A percentile compares a stretch with the other conserved stretches of the same genome.
These are phyloP conservation scores for Ditylenchus weischeri DNA, from an alignment of 2,888 invertebrate species.

Conservation along the genomic window DNA sequence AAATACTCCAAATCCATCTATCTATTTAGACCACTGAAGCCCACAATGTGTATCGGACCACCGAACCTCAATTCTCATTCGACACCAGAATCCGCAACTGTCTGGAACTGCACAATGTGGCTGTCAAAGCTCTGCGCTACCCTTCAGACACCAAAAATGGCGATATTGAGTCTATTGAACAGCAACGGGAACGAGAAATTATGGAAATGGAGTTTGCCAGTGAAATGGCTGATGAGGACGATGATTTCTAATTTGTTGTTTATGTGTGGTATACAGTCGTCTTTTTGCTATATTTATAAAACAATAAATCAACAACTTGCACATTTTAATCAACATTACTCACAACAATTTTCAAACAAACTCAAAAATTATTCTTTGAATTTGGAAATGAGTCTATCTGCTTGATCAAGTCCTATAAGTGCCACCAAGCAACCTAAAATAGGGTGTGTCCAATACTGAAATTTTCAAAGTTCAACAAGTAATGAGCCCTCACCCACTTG, in stretches of 20 bases:
- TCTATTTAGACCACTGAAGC: constrained; percentile 21
- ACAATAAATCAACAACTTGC: too few relatives aligned
- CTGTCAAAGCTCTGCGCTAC: constrained; percentile 96
- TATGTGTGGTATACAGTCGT: too few relatives aligned
- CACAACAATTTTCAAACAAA: background rate
- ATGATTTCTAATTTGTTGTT: constrained; percentile 60
- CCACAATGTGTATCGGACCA: constrained; percentile 74
- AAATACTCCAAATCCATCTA: too few relatives aligned
- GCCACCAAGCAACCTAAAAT: constrained; percentile 1
- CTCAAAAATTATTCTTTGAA: background rate
- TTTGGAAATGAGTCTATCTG: background rate
- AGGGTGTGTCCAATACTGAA: too few relatives aligned
- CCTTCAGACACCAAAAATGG: constrained; percentile 98
- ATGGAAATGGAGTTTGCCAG: constrained; percentile 92
- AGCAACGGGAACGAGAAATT: constrained; percentile 53
- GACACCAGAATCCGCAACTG: constrained; percentile 85
- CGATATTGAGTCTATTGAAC: constrained; percentile 73
- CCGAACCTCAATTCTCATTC: constrained; percentile 61
- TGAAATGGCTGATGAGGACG: constrained; percentile 99
- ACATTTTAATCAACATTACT: too few relatives aligned
- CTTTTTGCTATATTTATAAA: too few relatives aligned
- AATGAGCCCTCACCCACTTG: constrained; percentile 39
- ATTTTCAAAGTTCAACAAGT: too few relatives aligned
- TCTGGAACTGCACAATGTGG: constrained; percentile 93
- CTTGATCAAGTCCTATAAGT: constrained; percentile 12